Percentiles rank a stretch among this genome's conserved stretches.
These are phyloP conservation scores for Reticulitermes speratus DNA, from an alignment of 1,140 invertebrate genomes.

Conservation along the genomic window DNA sequence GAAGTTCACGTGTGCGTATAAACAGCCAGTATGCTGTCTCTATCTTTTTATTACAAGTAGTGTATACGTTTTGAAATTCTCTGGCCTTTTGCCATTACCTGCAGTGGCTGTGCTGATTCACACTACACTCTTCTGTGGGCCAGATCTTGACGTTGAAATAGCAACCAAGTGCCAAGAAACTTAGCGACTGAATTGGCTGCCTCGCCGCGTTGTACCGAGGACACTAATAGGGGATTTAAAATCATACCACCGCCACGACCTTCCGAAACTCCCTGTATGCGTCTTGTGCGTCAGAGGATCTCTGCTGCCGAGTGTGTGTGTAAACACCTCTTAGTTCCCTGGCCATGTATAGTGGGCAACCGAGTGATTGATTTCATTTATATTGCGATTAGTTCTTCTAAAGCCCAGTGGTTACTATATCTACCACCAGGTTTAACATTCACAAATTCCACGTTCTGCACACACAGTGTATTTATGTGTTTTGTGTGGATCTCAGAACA, in stretches of 20 bases:
- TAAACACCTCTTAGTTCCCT: neutral
- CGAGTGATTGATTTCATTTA: no score
- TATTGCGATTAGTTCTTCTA: no score
- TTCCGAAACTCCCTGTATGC: neutral
- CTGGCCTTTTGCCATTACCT: neutral
- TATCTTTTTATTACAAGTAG: neutral
- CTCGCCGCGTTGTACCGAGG: neutral
- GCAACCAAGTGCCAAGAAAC: neutral
- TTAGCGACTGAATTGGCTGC: constrained; percentile 1
- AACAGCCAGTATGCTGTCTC: neutral
- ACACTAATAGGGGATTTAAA: neutral
- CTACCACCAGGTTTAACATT: no score
- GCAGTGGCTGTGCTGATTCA: neutral
- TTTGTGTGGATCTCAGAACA: no score
- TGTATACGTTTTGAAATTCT: constrained; percentile 4
- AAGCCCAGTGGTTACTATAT: no score
- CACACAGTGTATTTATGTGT: no score
- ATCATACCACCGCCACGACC: neutral
- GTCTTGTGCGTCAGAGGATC: neutral
- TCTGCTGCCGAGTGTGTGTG: neutral
- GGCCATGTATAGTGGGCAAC: neutral
- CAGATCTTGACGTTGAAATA: neutral
- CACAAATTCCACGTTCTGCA: no score
- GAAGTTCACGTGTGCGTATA: neutral
- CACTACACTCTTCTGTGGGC: neutral